Base-by-base conservation (phyloP, 92 coral and sea anemone species). In the Anthopleura xanthogrammica region DNA sequence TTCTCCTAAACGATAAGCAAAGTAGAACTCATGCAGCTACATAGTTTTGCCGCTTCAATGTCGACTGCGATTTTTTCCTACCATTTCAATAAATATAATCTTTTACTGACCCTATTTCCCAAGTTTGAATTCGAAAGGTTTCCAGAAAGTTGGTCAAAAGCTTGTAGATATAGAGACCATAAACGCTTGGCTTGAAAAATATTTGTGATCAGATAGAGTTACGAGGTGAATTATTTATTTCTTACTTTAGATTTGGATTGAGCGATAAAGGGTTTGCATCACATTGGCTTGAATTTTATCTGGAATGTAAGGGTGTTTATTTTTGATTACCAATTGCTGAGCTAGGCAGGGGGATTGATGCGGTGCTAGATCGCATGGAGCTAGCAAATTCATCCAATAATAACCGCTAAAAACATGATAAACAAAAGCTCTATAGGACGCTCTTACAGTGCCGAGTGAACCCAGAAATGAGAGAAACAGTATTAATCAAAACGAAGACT, bases 221-320 rank as follows among this genome's bases (percentile, higher is more conserved):
- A 24, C 24, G 4, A 41, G 13, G 74, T 71, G 60, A 81, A 81
- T 81, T 9, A 81, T 81, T 81, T 5, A 81, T 81, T 81, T 70
- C 77, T 29, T 46, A 7, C 11, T 70, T 81, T 75, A 46, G 74
- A 7, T 81, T 81, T 70, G 74, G 29, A 68, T 68, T 29, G 42
- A 68, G 74, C 17, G 74, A 68, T 68, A 68, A 68, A 68, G 16
- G 29, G 16, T 24, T 68, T 16, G 74, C 6, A 9, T 68, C 42
- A 36, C 74, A 68, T 68, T 68, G 74, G 74, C 74, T 68, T 68
- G 74, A 9, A 29, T 68, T 68, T 68, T n/a, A 68, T 68, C 74
- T 65, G 14, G 24, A n/a, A 62, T 62, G 58, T 54, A 6, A 50
- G 16, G 11, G 58, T 54, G 58, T 54, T 54, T 54, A 62, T 62